These are phyloP conservation scores for Indri indri DNA, from an alignment of 2,113 vertebrate genomes.

Conservation along the genomic window DNA sequence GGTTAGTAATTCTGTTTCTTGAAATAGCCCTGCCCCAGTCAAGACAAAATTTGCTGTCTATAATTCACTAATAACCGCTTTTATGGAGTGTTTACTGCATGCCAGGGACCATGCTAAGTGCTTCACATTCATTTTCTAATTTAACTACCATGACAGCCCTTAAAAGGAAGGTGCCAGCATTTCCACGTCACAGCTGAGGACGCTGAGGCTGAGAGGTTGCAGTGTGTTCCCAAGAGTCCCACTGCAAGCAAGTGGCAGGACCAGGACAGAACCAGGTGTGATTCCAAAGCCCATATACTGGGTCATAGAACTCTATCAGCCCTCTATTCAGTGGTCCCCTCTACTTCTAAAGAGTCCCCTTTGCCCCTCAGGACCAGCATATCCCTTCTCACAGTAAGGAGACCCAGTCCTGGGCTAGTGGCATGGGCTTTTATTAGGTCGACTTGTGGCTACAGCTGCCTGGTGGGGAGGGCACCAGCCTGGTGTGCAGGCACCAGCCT, in stretches of 20 bases:
- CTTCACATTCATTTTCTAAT: background rate
- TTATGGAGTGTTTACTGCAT: background rate
- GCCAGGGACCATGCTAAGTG: background rate
- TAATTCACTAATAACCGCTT: background rate
- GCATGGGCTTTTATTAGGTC: background rate
- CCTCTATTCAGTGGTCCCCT: background rate
- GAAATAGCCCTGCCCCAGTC: background rate
- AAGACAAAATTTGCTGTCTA: background rate
- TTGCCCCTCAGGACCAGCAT: background rate
- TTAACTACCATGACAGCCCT: background rate
- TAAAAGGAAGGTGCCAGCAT: background rate
- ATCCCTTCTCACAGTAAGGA: background rate
- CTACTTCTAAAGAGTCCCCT: background rate
- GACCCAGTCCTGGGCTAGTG: background rate
- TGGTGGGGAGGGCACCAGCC: background rate
- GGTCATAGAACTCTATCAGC: background rate
- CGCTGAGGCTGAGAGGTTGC: background rate
- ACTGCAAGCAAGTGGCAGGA: background rate
- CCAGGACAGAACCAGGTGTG: background rate
- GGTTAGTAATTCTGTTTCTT: background rate
- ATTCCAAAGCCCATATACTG: background rate
- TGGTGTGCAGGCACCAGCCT: too few relatives aligned
- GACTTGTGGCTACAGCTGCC: background rate
- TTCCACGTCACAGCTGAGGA: background rate
- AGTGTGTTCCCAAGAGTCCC: background rate